Percentiles rank a stretch among this genome's conserved stretches.
phyloP scores from a whole-genome alignment of 2,113 vertebrate species.

The Megaceryle torquata region DNA sequence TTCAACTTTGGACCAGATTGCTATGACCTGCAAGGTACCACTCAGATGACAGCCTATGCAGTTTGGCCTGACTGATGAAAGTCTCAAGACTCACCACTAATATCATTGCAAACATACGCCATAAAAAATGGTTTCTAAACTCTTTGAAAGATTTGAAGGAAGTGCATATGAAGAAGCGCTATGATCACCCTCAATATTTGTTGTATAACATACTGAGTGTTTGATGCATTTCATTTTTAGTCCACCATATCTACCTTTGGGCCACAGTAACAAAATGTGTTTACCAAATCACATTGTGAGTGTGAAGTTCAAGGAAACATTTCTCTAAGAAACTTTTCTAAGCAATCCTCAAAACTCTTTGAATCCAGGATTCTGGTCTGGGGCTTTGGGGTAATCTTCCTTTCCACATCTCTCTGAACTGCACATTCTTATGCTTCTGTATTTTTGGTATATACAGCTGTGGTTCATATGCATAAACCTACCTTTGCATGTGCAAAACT shows the following conservation, averaged over 20 bases:
- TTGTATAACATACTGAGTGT: background rate
- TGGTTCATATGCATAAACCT: conserved; percentile 1
- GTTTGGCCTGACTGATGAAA: background rate
- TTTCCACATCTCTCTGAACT: background rate
- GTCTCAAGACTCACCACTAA: background rate
- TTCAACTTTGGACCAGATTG: background rate
- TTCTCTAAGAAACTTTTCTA: background rate
- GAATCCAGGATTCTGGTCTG: background rate
- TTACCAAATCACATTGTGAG: background rate
- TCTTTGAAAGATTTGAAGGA: background rate
- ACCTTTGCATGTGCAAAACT: conserved; percentile 14
- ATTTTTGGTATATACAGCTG: background rate
- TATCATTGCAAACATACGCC: background rate
- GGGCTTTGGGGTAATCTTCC: background rate
- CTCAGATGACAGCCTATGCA: background rate
- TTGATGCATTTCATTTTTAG: background rate
- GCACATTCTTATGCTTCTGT: background rate
- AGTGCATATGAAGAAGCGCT: background rate
- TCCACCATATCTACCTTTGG: background rate
- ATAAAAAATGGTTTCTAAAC: background rate
- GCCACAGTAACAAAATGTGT: background rate
- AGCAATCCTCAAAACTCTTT: background rate
- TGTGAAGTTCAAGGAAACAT: background rate
- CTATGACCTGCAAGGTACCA: background rate
- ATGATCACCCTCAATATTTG: background rate